phyloP scores from a whole-genome alignment of 2,888 invertebrate species.

The Macropis europaea region DNA sequence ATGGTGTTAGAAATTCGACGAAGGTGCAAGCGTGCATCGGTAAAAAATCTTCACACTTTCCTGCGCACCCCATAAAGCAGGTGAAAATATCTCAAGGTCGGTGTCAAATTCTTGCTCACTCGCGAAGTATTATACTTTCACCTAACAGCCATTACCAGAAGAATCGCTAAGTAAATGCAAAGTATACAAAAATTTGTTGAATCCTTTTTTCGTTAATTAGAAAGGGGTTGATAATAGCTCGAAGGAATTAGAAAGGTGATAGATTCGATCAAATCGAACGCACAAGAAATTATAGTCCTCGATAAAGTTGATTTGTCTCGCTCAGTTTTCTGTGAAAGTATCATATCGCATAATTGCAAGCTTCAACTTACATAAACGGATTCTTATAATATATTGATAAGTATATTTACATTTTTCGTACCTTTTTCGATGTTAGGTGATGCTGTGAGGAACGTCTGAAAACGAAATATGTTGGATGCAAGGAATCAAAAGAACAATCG shows the following conservation, averaged over 20 bases:
- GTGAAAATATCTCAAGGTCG: constrained; percentile 55
- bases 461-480: neutral
- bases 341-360: neutral
- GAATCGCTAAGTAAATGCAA: neutral
- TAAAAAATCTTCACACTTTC: constrained; percentile 60
- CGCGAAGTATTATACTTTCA: constrained; percentile 26
- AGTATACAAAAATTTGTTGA: neutral
- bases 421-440: neutral
- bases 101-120: constrained; percentile 4
- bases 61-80: constrained; percentile 49
- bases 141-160: neutral
- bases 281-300: neutral
- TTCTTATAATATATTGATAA: neutral
- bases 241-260: constrained; percentile 8
- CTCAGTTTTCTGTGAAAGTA: constrained; percentile 1
- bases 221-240: neutral
- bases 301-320: constrained; percentile 3
- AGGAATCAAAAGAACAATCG: constrained; percentile 51
- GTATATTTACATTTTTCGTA: neutral
- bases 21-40: neutral
- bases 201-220: neutral
- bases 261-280: neutral
- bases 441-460: no score
- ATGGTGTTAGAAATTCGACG: constrained; percentile 12
- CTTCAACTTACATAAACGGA: neutral